Base-by-base conservation (phyloP, 2,113 vertebrate species). In the Myiagra hebetior region DNA sequence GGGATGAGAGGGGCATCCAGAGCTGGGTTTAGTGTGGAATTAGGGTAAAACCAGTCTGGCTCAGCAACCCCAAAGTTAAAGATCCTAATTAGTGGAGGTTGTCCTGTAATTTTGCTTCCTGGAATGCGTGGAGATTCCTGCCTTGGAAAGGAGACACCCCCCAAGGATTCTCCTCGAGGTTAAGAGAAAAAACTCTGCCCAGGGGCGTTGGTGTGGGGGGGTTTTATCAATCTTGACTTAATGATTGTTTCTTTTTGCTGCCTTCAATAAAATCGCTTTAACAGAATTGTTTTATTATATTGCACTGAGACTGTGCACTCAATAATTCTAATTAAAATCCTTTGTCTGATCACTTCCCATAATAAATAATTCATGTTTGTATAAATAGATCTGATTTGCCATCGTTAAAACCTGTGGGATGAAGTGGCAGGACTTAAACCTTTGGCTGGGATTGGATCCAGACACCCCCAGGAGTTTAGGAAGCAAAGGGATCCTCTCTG, bases 321-420 rank as follows among this genome's bases (percentile, higher is more conserved):
- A 22, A 68, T 75, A 50, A 76, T 52, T 37, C 53, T 11, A 27
- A 59, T 59, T 59, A 44, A 21, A 11, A 18, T 12, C 9, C 27
- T 31, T 5, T 1, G 0, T 12, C 53, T 18, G 8, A 44, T 27
- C 46, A 4, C 6, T 44, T 33, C 13, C 17, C 33, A 2, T 0
- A 8, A 52, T 77, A 52, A 68, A 77, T 59, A 50, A 52, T 44
- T 68, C 53, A 8, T 2, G 7, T 15, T 52, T 15, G 1, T 12
- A 12, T 7, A 59, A 59, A 27, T 1, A 12, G 27, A 68, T 44
- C 22, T 8, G 37, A 31, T 52, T 59, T 50, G 24, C 44, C 13
- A 0, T 21, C 2, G 0, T 42, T 59, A 59, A 68, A 76, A 33
- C 22, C 37, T 2, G 8, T 5, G 53, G 37, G 62, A 22, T 42